Evolutionary conservation across 2,113 vertebrate species (phyloP).

Genomic region (Platysteira castanea): DNA sequence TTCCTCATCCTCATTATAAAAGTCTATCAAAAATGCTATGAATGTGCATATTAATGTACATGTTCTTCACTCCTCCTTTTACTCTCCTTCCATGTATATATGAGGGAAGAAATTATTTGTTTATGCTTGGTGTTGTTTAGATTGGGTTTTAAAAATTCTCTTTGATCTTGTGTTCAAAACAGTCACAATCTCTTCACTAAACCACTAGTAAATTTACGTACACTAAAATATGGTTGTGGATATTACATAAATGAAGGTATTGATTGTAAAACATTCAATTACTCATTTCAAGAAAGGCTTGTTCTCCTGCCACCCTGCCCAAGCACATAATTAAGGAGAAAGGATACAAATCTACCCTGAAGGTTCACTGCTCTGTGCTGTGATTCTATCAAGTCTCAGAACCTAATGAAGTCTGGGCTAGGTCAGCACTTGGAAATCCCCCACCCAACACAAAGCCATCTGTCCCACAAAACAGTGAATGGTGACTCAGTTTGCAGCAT

Average conservation of each 20-base stretch:
- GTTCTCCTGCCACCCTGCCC: background rate
- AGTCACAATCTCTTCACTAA: background rate
- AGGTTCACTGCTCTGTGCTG: background rate
- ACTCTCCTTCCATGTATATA: background rate
- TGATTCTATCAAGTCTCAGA: background rate
- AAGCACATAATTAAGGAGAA: background rate
- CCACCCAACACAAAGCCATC: background rate
- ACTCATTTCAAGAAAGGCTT: background rate
- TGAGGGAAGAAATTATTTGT: background rate
- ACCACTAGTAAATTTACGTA: background rate
- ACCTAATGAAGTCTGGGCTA: background rate
- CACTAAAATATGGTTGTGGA: background rate
- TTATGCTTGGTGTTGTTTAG: background rate
- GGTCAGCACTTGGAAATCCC: background rate
- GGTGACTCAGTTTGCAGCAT: background rate
- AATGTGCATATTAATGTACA: background rate
- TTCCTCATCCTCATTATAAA: background rate
- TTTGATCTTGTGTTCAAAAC: background rate
- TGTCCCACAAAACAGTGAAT: background rate
- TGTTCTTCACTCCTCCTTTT: background rate
- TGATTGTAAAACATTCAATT: constrained; percentile 14
- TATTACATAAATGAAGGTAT: constrained; percentile 10
- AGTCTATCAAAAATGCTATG: background rate
- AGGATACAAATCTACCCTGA: background rate
- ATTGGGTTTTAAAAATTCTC: background rate